Evolutionary conservation across 2,797 vertebrate genomes (phyloP).

Genomic region (Ataeniobius toweri): DNA sequence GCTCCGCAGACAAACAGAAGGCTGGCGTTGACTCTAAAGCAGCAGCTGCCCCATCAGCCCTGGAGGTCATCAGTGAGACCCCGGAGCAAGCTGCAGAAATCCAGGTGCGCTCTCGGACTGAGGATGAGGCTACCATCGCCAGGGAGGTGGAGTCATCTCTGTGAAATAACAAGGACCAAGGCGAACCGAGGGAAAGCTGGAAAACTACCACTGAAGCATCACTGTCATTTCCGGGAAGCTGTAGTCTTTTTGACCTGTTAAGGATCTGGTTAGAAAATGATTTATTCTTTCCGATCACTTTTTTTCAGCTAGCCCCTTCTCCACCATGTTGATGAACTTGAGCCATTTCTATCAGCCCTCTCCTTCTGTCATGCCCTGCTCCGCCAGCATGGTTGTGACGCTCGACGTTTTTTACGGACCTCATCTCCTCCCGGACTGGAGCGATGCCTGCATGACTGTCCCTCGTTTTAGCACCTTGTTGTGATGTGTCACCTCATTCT

Average conservation of each 20-base stretch:
- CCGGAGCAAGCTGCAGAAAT: slow-evolving; percentile 26
- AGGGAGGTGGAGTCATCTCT: slow-evolving; percentile 91
- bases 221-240: slow-evolving; percentile 25
- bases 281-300: slow-evolving; percentile 17
- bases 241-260: slow-evolving; percentile 15
- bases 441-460: slow-evolving; percentile 68
- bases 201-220: slow-evolving; percentile 43
- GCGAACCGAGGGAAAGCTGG: slow-evolving; percentile 29
- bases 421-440: slow-evolving; percentile 57
- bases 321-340: slow-evolving; percentile 16
- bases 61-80: slow-evolving; percentile 86
- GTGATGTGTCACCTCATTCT: slow-evolving; percentile 56
- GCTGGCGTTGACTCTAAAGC: slow-evolving; percentile 53
- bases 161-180: slow-evolving; percentile 71
- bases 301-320: background rate
- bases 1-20: slow-evolving; percentile 71
- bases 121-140: slow-evolving; percentile 70
- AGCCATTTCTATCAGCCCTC: slow-evolving; percentile 18
- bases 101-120: slow-evolving; percentile 68
- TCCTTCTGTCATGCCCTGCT: slow-evolving; percentile 32
- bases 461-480: slow-evolving; percentile 58
- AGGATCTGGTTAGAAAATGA: slow-evolving; percentile 3
- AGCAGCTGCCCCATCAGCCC: slow-evolving; percentile 55
- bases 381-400: slow-evolving; percentile 49
- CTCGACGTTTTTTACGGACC: slow-evolving; percentile 57